Percentiles rank a stretch among this genome's conserved stretches.
These are phyloP conservation scores for Orthonevra nobilis DNA, from an alignment of 2,888 invertebrate genomes.

Conservation along the genomic window DNA sequence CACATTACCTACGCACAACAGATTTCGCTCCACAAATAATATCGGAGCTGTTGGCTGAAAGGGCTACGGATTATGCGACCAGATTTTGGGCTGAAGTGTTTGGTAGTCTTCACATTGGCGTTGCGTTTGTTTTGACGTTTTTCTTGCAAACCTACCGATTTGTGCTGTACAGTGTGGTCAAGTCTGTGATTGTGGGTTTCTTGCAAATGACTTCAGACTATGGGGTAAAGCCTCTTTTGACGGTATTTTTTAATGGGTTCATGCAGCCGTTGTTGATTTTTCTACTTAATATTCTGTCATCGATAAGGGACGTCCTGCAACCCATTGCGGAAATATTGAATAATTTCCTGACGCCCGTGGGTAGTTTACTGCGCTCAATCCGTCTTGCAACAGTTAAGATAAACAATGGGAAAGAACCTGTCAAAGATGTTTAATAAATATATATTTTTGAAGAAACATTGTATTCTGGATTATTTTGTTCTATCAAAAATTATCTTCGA, in stretches of 20 bases:
- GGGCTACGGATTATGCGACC: slow-evolving; percentile 82
- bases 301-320: slow-evolving; percentile 83
- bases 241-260: slow-evolving; percentile 84
- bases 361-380: slow-evolving; percentile 74
- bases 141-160: slow-evolving; percentile 83
- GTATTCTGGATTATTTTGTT: too few species aligned
- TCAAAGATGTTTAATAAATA: slow-evolving; percentile 17
- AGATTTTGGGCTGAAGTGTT: slow-evolving; percentile 86
- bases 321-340: slow-evolving; percentile 83
- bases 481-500: too few species aligned
- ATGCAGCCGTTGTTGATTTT: slow-evolving; percentile 86
- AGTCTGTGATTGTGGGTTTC: slow-evolving; percentile 83
- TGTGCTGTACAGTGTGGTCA: slow-evolving; percentile 82
- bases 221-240: slow-evolving; percentile 84
- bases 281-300: slow-evolving; percentile 83
- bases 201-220: slow-evolving; percentile 85
- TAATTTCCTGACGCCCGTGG: slow-evolving; percentile 77
- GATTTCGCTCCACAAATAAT: slow-evolving; percentile 83
- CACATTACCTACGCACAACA: slow-evolving; percentile 84
- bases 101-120: slow-evolving; percentile 83
- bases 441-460: slow-evolving; percentile 5
- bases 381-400: slow-evolving; percentile 74
- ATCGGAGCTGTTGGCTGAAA: slow-evolving; percentile 82
- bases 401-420: background rate
- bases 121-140: slow-evolving; percentile 83